Evolutionary conservation across 2,113 vertebrate genomes (phyloP).

Genomic region (Sphyrna mokarran): DNA sequence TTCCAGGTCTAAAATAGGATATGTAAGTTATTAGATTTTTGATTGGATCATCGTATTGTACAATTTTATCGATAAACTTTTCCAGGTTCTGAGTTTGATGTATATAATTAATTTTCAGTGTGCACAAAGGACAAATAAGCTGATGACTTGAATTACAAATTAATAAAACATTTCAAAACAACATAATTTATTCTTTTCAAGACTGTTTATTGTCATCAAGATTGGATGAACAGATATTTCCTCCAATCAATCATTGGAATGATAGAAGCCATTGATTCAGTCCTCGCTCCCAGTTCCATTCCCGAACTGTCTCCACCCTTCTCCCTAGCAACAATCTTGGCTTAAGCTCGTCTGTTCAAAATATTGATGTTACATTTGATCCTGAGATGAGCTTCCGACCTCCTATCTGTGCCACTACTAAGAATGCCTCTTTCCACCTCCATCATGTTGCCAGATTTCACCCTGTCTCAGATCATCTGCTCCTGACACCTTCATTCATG

Average conservation of each 20-base stretch:
- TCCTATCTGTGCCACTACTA: neutral
- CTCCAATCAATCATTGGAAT: neutral
- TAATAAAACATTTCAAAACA: neutral
- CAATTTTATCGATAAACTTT: neutral
- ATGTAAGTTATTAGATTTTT: neutral
- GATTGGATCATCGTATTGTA: neutral
- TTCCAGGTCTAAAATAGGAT: neutral
- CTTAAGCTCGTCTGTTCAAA: neutral
- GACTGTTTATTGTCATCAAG: neutral
- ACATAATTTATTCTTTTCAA: neutral
- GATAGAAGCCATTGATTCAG: neutral
- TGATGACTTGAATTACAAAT: neutral
- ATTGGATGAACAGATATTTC: neutral
- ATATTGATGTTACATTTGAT: neutral
- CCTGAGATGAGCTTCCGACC: neutral
- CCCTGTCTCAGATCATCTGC: neutral
- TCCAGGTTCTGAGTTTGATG: neutral
- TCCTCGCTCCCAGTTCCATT: neutral
- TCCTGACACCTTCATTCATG: neutral
- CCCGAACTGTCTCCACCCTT: neutral
- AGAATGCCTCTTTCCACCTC: neutral
- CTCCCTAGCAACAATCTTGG: neutral
- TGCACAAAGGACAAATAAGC: neutral
- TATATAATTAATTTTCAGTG: neutral
- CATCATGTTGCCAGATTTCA: neutral